These are phyloP conservation scores for Drosophila mimica DNA, from an alignment of 2,888 invertebrate genomes.

Conservation along the genomic window DNA sequence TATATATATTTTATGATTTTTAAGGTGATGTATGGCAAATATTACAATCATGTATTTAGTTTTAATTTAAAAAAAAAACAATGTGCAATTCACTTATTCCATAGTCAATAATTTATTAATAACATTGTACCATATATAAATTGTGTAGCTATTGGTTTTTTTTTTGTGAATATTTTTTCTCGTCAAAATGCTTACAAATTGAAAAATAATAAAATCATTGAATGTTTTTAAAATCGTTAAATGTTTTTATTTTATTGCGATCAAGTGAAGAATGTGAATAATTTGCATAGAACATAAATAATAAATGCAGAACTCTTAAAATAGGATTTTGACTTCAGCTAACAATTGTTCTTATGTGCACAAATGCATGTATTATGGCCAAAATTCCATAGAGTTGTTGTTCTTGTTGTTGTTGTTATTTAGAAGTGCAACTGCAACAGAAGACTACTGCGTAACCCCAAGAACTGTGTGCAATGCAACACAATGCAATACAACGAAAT, in stretches of 20 bases:
- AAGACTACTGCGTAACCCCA: slow-evolving; percentile 26
- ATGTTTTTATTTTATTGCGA: neutral
- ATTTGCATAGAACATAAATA: neutral
- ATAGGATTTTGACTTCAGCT: neutral
- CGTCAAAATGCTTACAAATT: neutral
- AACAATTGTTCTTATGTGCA: slow-evolving; percentile 16
- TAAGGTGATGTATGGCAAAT: neutral
- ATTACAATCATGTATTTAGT: no score
- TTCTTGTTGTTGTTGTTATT: neutral
- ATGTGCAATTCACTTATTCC: no score
- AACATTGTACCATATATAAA: neutral
- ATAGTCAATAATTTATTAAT: neutral
- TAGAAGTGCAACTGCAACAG: slow-evolving; percentile 43
- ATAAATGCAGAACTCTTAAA: neutral
- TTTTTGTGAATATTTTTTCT: neutral
- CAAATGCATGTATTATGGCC: slow-evolving; percentile 13
- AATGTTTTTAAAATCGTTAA: neutral
- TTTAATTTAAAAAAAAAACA: no score
- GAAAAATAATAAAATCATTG: neutral
- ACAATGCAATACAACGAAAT: slow-evolving; percentile 31
- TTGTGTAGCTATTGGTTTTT: neutral
- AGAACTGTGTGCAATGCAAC: slow-evolving; percentile 29
- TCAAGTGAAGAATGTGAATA: neutral
- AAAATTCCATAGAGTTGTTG: neutral
- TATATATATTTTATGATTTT: neutral